Conservation (phyloP, 2,797 vertebrate species). For the Buceros bicornis region DNA sequence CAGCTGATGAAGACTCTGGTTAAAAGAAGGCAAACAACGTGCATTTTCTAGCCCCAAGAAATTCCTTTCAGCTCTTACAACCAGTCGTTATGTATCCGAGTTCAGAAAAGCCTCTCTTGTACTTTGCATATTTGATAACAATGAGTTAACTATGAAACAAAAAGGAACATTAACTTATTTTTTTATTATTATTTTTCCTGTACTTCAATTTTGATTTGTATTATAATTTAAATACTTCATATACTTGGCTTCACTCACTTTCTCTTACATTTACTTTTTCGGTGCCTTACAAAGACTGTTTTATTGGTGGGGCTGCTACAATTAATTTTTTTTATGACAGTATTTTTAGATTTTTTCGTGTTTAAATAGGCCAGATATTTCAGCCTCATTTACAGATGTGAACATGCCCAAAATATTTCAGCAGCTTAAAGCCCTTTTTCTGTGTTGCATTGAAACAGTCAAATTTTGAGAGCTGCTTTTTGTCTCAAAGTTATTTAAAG, state of each 20-base stretch:
- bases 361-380: slow-evolving; percentile 49
- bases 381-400: slow-evolving; percentile 34
- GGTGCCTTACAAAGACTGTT: neutral
- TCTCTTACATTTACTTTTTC: neutral
- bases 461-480: slow-evolving; percentile 1
- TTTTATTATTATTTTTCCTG: neutral
- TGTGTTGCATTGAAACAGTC: neutral
- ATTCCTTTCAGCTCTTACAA: neutral
- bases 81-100: neutral
- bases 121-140: neutral
- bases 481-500: slow-evolving; percentile 46
- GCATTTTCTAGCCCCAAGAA: neutral
- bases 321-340: neutral
- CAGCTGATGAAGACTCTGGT: slow-evolving; percentile 43
- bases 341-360: neutral
- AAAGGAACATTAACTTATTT: neutral
- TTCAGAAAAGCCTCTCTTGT: neutral
- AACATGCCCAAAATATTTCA: slow-evolving; percentile 40
- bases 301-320: neutral
- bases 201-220: neutral
- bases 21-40: neutral
- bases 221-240: neutral
- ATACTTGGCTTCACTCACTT: neutral
- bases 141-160: neutral
- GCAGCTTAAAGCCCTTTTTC: slow-evolving; percentile 28